Base-by-base conservation (phyloP, 1,140 invertebrate genomes). In the Psilanteris sp. region DNA sequence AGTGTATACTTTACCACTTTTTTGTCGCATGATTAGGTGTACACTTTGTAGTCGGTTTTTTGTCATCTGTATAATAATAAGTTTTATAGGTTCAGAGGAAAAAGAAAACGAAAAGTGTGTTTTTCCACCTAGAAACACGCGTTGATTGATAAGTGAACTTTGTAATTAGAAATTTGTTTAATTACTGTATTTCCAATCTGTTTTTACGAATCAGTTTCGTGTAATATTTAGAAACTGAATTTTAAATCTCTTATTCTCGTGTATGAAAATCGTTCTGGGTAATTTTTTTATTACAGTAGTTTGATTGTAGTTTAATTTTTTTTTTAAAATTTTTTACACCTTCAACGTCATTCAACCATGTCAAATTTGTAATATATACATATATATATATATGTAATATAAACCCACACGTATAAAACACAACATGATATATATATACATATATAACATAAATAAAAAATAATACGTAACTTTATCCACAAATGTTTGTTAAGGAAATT, bases 21-120 rank as follows among this genome's bases (percentile, higher is more conserved):
- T 72, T 71, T 71, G 27, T 43, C 13, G 13, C 9, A 13, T 43
- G 50, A 73, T 57, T 64, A 73, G 50, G 29, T 32, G 34, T 64
- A 64, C 31, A 73, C 57, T 57, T 73, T 55, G 68, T 64, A 73
- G 68, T n/a, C 13, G n/a, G 14, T 48, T 72, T 71, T 72, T 55
- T 64, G 48, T 62, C 44, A 20, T 64, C 41, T 18, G 41, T 26
- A 44, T 57, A 73, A 72, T 72, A 64, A 71, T 71, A 54, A 71
- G 55, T 62, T 61, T 46, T 59, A 70, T 39, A 55, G 22, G 14
- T 32, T 14, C 22, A 26, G 36, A 44, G 32, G 37, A 54, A 50
- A 57, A 44, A 41, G 15, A 48, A 44, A 50, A 52, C 41, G 29
- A 50, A 57, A 64, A 72, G 44, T 29, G 11, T 54, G 48, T 34